A percentile compares a stretch with the other conserved stretches of the same genome.
phyloP scores from a whole-genome alignment of 2,797 vertebrate genomes.

The Xenops minutus region DNA sequence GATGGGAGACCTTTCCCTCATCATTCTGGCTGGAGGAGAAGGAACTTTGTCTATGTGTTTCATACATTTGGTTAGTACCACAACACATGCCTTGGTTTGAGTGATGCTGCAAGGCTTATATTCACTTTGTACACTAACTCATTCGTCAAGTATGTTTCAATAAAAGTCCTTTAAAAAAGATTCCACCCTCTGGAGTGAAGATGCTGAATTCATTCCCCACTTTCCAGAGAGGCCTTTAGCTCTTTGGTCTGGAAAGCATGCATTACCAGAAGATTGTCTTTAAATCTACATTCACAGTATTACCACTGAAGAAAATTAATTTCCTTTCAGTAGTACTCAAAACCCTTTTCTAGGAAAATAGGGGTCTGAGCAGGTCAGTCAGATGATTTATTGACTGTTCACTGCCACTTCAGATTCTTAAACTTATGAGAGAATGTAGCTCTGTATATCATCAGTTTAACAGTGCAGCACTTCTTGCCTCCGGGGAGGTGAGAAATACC shows the following conservation, averaged over 20 bases:
- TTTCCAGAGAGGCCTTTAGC: not conserved
- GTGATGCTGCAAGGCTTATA: constrained; percentile 36
- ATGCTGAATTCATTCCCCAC: not conserved
- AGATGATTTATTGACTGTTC: not conserved
- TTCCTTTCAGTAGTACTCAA: not conserved
- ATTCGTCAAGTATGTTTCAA: not conserved
- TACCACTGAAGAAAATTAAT: not conserved
- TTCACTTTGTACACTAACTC: not conserved
- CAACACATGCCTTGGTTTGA: not conserved
- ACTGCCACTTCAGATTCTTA: not conserved
- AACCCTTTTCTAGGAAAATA: not conserved
- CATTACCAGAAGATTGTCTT: not conserved
- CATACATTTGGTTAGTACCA: constrained; percentile 84
- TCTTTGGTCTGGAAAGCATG: not conserved
- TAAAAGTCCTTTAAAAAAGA: not conserved
- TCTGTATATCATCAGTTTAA: not conserved
- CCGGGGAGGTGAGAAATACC: not conserved
- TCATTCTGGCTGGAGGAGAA: constrained; percentile 80
- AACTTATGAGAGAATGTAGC: not conserved
- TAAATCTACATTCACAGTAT: not conserved
- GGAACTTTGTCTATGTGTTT: constrained; percentile 90
- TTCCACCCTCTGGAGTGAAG: not conserved
- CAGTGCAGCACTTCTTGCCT: not conserved
- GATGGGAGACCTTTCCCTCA: constrained; percentile 88
- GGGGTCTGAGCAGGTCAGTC: not conserved